Percentiles rank a stretch among this genome's conserved stretches.
Conservation (phyloP, 2,888 invertebrate species). For the Drosophila longiperda region DNA sequence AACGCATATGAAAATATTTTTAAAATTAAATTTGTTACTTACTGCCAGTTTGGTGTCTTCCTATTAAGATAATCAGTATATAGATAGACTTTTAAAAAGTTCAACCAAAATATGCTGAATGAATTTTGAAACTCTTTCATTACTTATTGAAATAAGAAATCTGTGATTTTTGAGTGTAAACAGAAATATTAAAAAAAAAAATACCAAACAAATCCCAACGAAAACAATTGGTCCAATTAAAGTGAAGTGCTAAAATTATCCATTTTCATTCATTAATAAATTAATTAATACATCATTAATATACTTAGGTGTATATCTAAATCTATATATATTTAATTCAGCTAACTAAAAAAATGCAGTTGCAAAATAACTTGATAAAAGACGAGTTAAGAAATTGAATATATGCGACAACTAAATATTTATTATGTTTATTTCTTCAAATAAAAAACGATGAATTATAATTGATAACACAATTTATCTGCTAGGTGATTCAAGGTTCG, state of each 20-base stretch:
- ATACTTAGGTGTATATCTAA: background rate
- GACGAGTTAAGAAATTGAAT: slow-evolving; percentile 1
- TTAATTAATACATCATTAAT: background rate
- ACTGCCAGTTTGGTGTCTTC: background rate
- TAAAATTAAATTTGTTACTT: background rate
- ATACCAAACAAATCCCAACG: background rate
- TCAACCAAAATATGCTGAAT: background rate
- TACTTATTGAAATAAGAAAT: background rate
- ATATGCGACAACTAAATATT: slow-evolving; percentile 2
- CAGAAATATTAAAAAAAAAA: background rate
- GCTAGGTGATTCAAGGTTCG: slow-evolving; percentile 19
- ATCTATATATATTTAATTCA: background rate
- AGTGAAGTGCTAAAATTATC: background rate
- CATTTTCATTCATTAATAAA: background rate
- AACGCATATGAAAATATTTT: background rate
- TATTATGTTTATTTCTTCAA: slow-evolving; percentile 3
- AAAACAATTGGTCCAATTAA: background rate
- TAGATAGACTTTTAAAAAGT: background rate
- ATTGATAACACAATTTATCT: background rate
- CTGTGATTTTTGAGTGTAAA: background rate
- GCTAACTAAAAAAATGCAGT: background rate
- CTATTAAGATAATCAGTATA: too few species aligned
- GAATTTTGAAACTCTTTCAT: background rate
- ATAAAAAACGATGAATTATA: background rate
- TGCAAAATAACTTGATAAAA: slow-evolving; percentile 11